phyloP scores from a whole-genome alignment of 2,888 invertebrate species.

The Raillietiella orientalis region DNA sequence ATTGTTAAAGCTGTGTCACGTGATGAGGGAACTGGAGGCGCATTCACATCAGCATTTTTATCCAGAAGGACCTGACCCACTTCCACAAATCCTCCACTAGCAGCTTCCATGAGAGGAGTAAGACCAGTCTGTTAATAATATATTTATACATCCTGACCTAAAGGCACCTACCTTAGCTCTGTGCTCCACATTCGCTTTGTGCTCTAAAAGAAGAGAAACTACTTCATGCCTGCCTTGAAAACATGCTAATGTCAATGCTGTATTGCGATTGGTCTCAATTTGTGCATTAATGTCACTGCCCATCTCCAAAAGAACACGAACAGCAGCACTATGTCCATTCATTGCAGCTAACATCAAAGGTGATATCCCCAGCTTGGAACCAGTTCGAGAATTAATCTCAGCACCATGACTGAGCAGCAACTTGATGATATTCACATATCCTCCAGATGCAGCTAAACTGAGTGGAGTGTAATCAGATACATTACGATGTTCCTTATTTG shows the following conservation, averaged over 20 bases:
- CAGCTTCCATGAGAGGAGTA: slow-evolving; percentile 97
- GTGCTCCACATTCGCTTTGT: slow-evolving; percentile 95
- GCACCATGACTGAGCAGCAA: slow-evolving; percentile 72
- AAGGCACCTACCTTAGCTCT: slow-evolving; percentile 42
- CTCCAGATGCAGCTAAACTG: slow-evolving; percentile 91
- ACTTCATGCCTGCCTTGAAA: slow-evolving; percentile 98
- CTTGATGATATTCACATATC: slow-evolving; percentile 92
- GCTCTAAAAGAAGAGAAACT: slow-evolving; percentile 71
- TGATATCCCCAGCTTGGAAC: slow-evolving; percentile 87
- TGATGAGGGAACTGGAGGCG: slow-evolving; percentile 88
- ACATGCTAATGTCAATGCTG: slow-evolving; percentile 88
- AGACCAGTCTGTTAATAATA: slow-evolving; percentile 37
- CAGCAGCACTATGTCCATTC: slow-evolving; percentile 86
- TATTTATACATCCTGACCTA: background rate
- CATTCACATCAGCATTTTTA: slow-evolving; percentile 93
- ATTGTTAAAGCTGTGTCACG: slow-evolving; percentile 94
- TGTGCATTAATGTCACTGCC: slow-evolving; percentile 98
- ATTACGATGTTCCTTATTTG: slow-evolving; percentile 92
- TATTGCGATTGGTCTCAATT: slow-evolving; percentile 96
- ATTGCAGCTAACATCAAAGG: slow-evolving; percentile 97
- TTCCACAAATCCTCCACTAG: slow-evolving; percentile 94
- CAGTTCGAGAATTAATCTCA: slow-evolving; percentile 90
- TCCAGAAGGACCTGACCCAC: slow-evolving; percentile 82
- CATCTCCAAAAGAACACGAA: slow-evolving; percentile 73
- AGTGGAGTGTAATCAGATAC: slow-evolving; percentile 96